A percentile compares a stretch with the other conserved stretches of the same genome.
phyloP scores from a whole-genome alignment of 2,797 vertebrate genomes.

The Gobionotothen gibberifrons region DNA sequence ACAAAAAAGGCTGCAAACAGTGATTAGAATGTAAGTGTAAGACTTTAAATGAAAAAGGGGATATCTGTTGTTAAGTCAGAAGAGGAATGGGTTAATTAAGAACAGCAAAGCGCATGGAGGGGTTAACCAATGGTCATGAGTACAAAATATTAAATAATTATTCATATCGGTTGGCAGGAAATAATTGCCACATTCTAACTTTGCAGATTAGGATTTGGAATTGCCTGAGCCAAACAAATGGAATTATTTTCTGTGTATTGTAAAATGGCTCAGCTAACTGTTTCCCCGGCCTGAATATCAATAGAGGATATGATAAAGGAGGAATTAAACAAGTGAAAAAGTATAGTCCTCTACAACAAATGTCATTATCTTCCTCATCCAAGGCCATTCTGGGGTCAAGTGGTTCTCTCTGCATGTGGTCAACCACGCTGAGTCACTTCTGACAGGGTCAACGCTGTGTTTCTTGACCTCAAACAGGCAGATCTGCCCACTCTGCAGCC shows the following conservation, averaged over 20 bases:
- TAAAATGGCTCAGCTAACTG: conserved; percentile 18
- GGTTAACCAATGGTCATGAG: conserved; percentile 24
- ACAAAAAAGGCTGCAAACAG: conserved; percentile 71
- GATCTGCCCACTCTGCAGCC: conserved; percentile 12
- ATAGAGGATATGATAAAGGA: conserved; percentile 11
- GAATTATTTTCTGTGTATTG: conserved; percentile 39
- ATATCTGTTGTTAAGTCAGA: conserved; percentile 22
- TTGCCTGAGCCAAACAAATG: conserved; percentile 39
- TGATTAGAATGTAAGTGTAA: conserved; percentile 79
- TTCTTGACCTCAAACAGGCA: conserved; percentile 35
- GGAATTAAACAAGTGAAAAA: neutral
- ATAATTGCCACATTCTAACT: conserved; percentile 21
- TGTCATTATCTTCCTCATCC: conserved; percentile 28
- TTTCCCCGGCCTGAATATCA: conserved; percentile 24
- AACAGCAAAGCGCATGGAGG: conserved; percentile 1
- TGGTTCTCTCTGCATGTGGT: conserved; percentile 46
- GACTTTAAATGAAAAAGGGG: conserved; percentile 55
- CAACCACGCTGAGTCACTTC: conserved; percentile 27
- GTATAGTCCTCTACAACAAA: conserved; percentile 11
- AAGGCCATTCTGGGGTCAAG: conserved; percentile 15
- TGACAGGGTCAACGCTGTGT: conserved; percentile 36
- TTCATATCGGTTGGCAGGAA: conserved; percentile 25
- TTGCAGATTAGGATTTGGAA: conserved; percentile 53
- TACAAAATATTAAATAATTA: conserved; percentile 33
- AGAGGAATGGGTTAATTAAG: conserved; percentile 66